Evolutionary conservation across 2,113 vertebrate genomes (phyloP), one percentile per base, ranked within the genome.

Genomic region (Cyprinodon tularosa): DNA sequence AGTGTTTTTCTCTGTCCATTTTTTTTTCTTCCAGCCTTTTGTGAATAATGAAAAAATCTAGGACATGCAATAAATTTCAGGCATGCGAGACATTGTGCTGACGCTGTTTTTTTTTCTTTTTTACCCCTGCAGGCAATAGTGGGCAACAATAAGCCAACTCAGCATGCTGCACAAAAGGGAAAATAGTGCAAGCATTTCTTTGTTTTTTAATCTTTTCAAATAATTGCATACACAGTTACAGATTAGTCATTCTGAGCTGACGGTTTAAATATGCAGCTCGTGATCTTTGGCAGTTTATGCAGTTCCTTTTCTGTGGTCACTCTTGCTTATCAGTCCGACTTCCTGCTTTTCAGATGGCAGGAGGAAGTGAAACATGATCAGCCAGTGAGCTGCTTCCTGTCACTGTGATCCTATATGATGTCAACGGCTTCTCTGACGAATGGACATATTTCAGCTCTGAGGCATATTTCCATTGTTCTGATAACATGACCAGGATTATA

Each of bases 351-450:
- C 37, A 81, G 78, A 57, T 70, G 47, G 13, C 36, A 36, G 77
- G 37, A 75, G 83, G 83, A 88, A 88, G 63, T 82, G 74, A 85
- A 88, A 88, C 53, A 0, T 44, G 74, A 82, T 81, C 71, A 15
- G 61, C 66, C 61, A 68, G 76, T 48, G 66, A 88, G 64, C 77
- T 37, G 72, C 66, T 93, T 92, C 92, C 91, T 86, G 86, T 77
- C 57, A 45, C 66, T 53, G 73, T 71, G 67, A 76, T 69, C 62
- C 67, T 48, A 61, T 66, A 59, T 64, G 70, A 74, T 84, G 82
- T 86, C 78, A 57, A 70, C 74, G 71, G 48, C 72, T 69, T 84
- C 71, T 39, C 61, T 45, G 11, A 59, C 63, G 53, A 65, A 29
- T 12, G 8, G 65, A 61, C 59, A 66, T 39, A 66, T 74, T 59